Evolutionary conservation across 2,113 vertebrate species (phyloP), one percentile per base, ranked within the genome.

Genomic region (Chaetura pelagica): DNA sequence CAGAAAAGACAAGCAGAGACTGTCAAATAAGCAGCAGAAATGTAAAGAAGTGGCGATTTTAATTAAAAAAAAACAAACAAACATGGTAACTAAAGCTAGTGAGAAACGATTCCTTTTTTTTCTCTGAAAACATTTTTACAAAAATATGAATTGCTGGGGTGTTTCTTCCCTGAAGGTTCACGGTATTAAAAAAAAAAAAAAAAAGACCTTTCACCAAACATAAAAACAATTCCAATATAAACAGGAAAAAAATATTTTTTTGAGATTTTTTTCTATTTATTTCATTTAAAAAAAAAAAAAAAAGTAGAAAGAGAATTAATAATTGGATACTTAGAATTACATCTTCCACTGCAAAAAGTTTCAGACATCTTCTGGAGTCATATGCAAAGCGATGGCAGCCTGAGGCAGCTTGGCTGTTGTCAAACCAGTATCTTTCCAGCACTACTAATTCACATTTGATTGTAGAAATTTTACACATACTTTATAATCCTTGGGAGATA

Each of bases 11-110:
- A 95, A 94, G 76, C 76, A 54, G 57, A 84, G 55, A 38, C 46
- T 95, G 87, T 96, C 85, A 92, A 78, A 94, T 68, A 90, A 96
- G 64, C 88, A 90, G 79, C 72, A 88, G 75, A 76, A 96, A 91
- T 74, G 78, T 59, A 69, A 94, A 73, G 38, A 92, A 34, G 88
- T 62, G 27, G 72, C 83, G 83, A 81, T 74, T 93, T 94, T 88
- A 93, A 90, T 84, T 19, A 80, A 93, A 90, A 92, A 21, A 80
- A 93, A 90, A 92, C n/a, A n/a, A n/a, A n/a, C n/a, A n/a, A n/a
- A 10, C 27, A 61, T 49, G 30, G 78, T 87, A 90, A 86, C 55
- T 93, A 84, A 80, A 96, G 87, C 72, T 77, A 93, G 75, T 92
- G 87, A 94, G 57, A 88, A 95, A 74, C 27, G 32, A 67, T 68